These are phyloP conservation scores for Ellobius talpinus DNA, from an alignment of 2,113 vertebrate species.

Conservation along the genomic window DNA sequence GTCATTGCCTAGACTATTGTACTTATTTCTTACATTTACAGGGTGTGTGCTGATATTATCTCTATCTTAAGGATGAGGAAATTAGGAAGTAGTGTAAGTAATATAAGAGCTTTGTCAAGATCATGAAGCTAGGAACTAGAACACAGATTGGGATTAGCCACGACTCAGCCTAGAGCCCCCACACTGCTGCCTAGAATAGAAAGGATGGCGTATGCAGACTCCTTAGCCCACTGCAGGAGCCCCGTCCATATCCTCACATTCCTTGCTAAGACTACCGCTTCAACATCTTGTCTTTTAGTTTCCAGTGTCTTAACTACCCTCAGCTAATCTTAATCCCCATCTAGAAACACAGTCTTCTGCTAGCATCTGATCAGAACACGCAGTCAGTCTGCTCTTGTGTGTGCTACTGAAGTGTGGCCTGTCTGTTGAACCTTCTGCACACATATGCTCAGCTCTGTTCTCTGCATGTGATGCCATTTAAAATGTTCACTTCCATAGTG, in stretches of 20 bases:
- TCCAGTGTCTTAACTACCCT: neutral
- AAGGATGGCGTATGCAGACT: neutral
- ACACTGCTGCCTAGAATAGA: neutral
- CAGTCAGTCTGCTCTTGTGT: neutral
- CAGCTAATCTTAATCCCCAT: neutral
- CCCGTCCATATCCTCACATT: neutral
- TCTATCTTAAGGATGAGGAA: conserved; percentile 10
- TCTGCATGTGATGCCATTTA: neutral
- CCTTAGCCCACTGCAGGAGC: neutral
- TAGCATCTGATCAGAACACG: neutral
- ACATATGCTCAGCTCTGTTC: neutral
- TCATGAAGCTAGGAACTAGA: neutral
- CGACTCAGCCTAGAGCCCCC: neutral
- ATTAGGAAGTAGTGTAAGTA: neutral
- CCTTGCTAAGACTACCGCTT: neutral
- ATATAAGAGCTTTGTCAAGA: neutral
- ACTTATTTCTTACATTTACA: neutral
- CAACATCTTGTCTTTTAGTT: neutral
- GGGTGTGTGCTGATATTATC: neutral
- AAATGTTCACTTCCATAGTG: neutral
- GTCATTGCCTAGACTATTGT: neutral
- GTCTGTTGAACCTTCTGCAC: neutral
- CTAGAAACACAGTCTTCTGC: neutral
- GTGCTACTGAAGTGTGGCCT: neutral
- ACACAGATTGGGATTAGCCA: neutral